Conservation (phyloP, 2,888 invertebrate genomes). For the Oeneis ivallda region DNA sequence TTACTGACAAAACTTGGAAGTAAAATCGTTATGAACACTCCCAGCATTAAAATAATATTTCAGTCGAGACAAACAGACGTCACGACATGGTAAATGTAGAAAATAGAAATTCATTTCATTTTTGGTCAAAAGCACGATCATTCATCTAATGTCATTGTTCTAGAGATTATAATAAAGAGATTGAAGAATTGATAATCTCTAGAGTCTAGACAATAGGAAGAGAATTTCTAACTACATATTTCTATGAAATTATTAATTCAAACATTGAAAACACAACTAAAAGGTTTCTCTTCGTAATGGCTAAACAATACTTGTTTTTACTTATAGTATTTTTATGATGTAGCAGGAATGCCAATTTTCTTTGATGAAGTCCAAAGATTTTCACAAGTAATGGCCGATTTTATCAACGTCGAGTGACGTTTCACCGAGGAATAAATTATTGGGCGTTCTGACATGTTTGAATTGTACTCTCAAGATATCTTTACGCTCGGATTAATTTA, state of each 20-base stretch:
- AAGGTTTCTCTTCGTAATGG: neutral
- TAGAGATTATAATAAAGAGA: slow-evolving; percentile 17
- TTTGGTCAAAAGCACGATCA: slow-evolving; percentile 22
- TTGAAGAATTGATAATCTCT: slow-evolving; percentile 11
- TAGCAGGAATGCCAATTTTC: too few species aligned
- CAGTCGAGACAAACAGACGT: slow-evolving; percentile 53
- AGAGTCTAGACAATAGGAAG: slow-evolving; percentile 15
- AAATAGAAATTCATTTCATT: slow-evolving; percentile 28
- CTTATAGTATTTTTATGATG: too few species aligned
- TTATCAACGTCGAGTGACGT: too few species aligned
- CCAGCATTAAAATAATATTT: slow-evolving; percentile 56
- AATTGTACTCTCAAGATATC: too few species aligned
- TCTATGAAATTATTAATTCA: neutral
- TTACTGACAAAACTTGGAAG: slow-evolving; percentile 42
- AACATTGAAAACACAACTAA: neutral
- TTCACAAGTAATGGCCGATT: too few species aligned
- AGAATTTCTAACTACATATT: slow-evolving; percentile 8
- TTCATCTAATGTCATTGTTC: slow-evolving; percentile 23
- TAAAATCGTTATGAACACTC: slow-evolving; percentile 52
- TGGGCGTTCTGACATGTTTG: too few species aligned
- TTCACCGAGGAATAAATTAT: too few species aligned
- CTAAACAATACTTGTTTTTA: too few species aligned
- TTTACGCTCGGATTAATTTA: too few species aligned
- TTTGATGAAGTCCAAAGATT: too few species aligned
- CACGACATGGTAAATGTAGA: slow-evolving; percentile 48